Evolutionary conservation across 2,888 invertebrate genomes (phyloP), one percentile per base, ranked within the genome.

Genomic region (Plagodis pulveraria): DNA sequence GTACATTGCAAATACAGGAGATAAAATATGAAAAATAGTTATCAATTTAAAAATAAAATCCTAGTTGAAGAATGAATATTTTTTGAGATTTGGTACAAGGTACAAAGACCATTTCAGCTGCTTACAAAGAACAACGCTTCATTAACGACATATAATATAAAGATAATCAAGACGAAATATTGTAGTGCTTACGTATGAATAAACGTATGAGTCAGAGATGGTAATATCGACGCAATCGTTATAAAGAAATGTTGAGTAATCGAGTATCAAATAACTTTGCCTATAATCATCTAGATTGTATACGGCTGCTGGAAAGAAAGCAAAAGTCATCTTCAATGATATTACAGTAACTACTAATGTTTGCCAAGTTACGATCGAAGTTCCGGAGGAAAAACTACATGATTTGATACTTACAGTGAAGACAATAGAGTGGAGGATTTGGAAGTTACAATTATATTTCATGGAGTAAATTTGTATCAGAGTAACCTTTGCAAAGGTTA

Each of bases 401-500:
- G 56, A 49, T 57, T 43, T 54, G 57, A 59, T 40, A 43, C 62
- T 45, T 32, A 62, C 12, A 11, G 1, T 9, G 12, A 50, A 43
- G 36, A 36, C 0, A 12, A 59, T 59, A 67, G 51, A 47, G 58
- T 51, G 50, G 45, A 58, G 38, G 44, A 10, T 33, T 50, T 60
- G 10, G 7, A 7, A 33, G 8, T 34, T 50, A 33, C 62, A 66
- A 60, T 41, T 32, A 61, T 60, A 65, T 51, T 55, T 51, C 56
- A 68, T 65, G 68, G 66, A 41, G 70, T 58, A 58, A 61, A 71
- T 66, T 74, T 71, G 74, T 64, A 65, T 68, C 40, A 66, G 65
- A 57, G 63, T 83, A 79, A 84, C 83, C 84, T 84, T 79, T 83
- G 63, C 54, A 78, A 74, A 83, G 84, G 83, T 83, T 80, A 80